Percentiles rank a stretch among this genome's conserved stretches.
Conservation (phyloP, 2,797 vertebrate species). For the Sardinella longiceps region DNA sequence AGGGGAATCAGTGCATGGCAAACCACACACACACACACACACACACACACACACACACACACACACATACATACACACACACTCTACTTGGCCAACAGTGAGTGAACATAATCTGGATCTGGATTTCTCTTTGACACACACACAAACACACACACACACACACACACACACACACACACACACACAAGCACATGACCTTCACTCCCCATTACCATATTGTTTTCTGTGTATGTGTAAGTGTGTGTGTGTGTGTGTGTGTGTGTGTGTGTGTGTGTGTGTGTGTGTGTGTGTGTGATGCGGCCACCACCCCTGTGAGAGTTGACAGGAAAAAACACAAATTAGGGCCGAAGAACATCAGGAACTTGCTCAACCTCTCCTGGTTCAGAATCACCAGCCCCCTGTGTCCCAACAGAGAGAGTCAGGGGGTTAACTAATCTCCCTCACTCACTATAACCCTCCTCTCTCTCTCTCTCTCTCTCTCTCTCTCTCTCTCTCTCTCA, state of each 20-base stretch:
- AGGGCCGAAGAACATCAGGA: conserved; percentile 57
- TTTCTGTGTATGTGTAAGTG: conserved; percentile 29
- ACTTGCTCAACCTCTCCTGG: conserved; percentile 57
- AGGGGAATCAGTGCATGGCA: neutral
- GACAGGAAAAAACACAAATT: conserved; percentile 65
- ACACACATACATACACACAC: neutral
- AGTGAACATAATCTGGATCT: neutral
- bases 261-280: conserved; percentile 43
- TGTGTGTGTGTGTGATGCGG: conserved; percentile 39
- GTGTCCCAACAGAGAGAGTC: neutral
- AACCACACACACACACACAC: neutral
- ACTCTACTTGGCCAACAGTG: neutral
- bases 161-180: conserved; percentile 14
- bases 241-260: conserved; percentile 50
- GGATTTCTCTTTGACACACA: neutral
- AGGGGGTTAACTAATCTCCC: neutral
- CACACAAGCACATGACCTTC: neutral
- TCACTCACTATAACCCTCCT: too few relatives aligned
- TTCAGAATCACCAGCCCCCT: conserved; percentile 12
- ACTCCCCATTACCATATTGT: conserved; percentile 23
- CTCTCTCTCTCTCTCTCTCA: neutral
- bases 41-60: neutral
- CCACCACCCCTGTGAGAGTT: conserved; percentile 54
- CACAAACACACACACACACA: conserved; percentile 16
- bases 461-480: conserved; percentile 20